Evolutionary conservation across 2,888 invertebrate species (phyloP).

Genomic region (Heliconius ismenius): DNA sequence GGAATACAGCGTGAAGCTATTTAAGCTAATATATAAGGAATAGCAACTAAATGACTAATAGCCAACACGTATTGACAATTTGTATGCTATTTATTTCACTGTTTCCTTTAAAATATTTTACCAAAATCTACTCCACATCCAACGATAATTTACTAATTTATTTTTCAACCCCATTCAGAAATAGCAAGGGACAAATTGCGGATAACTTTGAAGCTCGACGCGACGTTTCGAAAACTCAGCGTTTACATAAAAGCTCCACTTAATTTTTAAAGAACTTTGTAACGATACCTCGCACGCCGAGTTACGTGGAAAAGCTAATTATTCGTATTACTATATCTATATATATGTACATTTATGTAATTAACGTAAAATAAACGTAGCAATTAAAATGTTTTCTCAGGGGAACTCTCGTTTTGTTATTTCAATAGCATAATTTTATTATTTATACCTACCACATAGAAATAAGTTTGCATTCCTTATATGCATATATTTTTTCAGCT

Average conservation of each 20-base stretch:
- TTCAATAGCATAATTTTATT: neutral
- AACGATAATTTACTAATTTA: slow-evolving; percentile 12
- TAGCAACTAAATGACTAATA: no score
- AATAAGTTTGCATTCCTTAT: neutral
- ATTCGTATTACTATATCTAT: slow-evolving; percentile 7
- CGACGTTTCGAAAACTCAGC: slow-evolving; percentile 20
- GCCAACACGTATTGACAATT: neutral
- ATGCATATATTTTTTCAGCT: neutral
- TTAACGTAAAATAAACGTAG: slow-evolving; percentile 17
- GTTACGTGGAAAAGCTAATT: slow-evolving; percentile 6
- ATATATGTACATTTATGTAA: slow-evolving; percentile 14
- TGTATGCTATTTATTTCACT: neutral
- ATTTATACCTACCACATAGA: neutral
- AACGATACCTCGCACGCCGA: slow-evolving; percentile 20
- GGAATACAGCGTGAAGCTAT: no score
- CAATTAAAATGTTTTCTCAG: slow-evolving; percentile 23
- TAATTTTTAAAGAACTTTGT: slow-evolving; percentile 24
- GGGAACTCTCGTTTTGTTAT: neutral
- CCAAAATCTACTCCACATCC: neutral
- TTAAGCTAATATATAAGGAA: no score
- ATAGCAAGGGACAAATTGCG: slow-evolving; percentile 22
- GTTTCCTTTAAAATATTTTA: neutral
- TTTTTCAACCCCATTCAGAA: slow-evolving; percentile 19
- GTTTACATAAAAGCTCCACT: slow-evolving; percentile 18
- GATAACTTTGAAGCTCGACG: slow-evolving; percentile 20